Evolutionary conservation across 2,113 vertebrate genomes (phyloP), one percentile per base, ranked within the genome.

Genomic region (Calyptommatus sinebrachiatus): DNA sequence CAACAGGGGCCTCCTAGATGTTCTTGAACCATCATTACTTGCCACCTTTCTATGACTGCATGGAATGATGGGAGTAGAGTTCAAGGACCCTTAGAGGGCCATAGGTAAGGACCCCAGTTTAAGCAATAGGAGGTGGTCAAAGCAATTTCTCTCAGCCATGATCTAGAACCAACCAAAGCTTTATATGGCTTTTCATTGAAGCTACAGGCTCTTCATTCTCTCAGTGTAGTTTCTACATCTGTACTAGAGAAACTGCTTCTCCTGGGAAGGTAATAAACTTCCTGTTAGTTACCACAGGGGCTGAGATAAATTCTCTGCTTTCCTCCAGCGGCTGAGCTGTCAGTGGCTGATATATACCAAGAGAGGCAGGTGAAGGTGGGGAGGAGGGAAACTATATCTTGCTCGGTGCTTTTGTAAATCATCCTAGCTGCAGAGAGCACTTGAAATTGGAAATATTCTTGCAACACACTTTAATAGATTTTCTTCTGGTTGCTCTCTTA

Each of bases 301-400:
- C 71, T 75, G 9, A 46, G 8, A 65, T 48, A 78, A 74, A 46
- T 84, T 76, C 73, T 87, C 66, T 50, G 18, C 63, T 8, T 0
- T 76, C 72, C 71, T 29, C 75, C 66, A 73, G 22, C 12, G 16
- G 35, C 73, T 29, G 78, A 78, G 85, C 29, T 46, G 28, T 71
- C 57, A 24, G 29, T 31, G 61, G 61, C 3, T 61, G 85, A 89
- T 88, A 82, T 87, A 80, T 50, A 73, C 72, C 79, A 73, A 48
- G 81, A 53, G 79, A 73, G 82, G 62, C 84, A 81, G 76, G 24
- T 46, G 62, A 1, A 41, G 60, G 31, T 24, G 29, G 57, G 20
- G 31, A 60, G 57, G 20, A n/a, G 50, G 50, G 50, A 16, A 50
- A 9, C 50, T 9, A 50, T 11, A 41, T 65, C 70, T 53, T 45